Percentiles rank a stretch among this genome's conserved stretches.
Evolutionary conservation across 2,797 vertebrate genomes (phyloP).

Genomic region (Bovichtus diacanthus): DNA sequence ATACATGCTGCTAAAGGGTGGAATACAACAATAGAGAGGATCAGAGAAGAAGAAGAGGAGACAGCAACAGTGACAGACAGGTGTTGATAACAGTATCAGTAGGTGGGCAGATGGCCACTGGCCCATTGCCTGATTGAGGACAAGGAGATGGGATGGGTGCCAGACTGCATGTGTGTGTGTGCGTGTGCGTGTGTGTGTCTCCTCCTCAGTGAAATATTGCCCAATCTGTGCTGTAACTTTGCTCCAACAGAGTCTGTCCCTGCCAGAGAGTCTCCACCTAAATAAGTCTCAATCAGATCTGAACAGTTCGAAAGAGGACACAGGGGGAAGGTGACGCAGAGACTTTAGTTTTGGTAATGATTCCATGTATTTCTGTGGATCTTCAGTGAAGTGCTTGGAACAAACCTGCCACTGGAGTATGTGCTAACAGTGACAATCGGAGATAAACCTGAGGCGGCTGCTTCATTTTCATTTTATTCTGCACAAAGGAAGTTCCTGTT

Average conservation of each 20-base stretch:
- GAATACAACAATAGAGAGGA: neutral
- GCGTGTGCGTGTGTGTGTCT: too few species aligned
- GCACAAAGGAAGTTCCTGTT: conserved; percentile 17
- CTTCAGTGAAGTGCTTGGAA: neutral
- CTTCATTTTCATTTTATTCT: conserved; percentile 5
- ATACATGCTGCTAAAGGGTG: neutral
- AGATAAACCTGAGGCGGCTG: neutral
- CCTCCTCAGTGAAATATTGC: neutral
- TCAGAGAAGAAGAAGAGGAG: neutral
- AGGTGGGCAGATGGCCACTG: conserved; percentile 1
- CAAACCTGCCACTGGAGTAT: too few species aligned
- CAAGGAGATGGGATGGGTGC: neutral
- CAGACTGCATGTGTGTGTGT: too few species aligned
- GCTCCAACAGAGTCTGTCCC: neutral
- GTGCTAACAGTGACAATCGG: neutral
- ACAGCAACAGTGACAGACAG: conserved; percentile 8
- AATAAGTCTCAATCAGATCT: neutral
- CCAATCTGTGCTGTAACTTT: conserved; percentile 7
- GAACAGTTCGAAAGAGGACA: neutral
- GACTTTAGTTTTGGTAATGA: neutral
- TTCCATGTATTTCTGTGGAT: neutral
- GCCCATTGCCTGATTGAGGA: conserved; percentile 1
- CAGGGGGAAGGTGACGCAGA: neutral
- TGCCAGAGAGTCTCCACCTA: neutral
- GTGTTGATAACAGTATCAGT: conserved; percentile 13